phyloP scores from a whole-genome alignment of 92 coral and sea anemone genomes.

The Desmophyllum pertusum region DNA sequence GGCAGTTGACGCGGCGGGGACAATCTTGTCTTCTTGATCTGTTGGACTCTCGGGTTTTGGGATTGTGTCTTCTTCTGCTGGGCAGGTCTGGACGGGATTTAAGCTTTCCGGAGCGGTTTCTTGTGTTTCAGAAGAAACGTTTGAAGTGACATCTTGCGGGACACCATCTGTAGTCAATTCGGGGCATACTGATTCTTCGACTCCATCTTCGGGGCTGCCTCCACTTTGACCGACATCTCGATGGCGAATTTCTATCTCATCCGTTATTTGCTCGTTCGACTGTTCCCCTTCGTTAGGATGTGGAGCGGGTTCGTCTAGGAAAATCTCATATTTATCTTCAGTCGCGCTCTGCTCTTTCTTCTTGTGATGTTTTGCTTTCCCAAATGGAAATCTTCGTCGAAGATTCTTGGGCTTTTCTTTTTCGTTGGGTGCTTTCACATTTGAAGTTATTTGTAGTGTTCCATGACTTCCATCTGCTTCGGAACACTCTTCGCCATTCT shows the following conservation, averaged over 20 bases:
- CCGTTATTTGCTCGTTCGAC: neutral
- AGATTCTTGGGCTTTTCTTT: slow-evolving; percentile 28
- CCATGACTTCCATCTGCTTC: neutral
- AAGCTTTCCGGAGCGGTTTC: slow-evolving; percentile 9
- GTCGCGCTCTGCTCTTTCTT: neutral
- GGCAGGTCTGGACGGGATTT: neutral
- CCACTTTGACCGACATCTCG: neutral
- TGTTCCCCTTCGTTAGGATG: neutral
- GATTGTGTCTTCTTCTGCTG: neutral
- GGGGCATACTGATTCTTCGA: neutral
- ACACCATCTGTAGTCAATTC: neutral
- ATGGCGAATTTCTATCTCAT: neutral
- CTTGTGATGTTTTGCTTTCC: neutral
- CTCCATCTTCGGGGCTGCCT: neutral
- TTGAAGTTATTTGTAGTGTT: neutral
- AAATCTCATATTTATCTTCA: neutral
- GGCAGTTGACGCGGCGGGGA: slow-evolving; percentile 2
- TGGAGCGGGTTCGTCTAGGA: neutral
- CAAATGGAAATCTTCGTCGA: slow-evolving; percentile 6
- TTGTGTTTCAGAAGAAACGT: neutral
- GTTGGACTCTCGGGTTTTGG: slow-evolving; percentile 14
- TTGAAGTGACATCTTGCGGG: neutral
- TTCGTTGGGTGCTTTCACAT: neutral
- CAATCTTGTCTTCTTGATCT: slow-evolving; percentile 3
- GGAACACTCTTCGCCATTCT: neutral